Evolutionary conservation across 2,888 invertebrate genomes (phyloP), one percentile per base, ranked within the genome.

Genomic region (Drosophila infuscata): DNA sequence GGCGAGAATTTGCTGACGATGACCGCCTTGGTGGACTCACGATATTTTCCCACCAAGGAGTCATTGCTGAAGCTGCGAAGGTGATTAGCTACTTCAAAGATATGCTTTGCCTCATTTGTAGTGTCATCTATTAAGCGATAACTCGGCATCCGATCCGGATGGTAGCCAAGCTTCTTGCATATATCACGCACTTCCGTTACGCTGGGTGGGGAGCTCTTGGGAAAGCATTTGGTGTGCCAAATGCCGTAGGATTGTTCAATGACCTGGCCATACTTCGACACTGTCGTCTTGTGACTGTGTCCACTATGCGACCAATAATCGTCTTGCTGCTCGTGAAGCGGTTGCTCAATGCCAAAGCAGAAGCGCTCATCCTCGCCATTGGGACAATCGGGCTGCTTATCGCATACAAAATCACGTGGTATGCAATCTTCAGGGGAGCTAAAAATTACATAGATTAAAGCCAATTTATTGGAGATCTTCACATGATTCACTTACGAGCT

Each of bases 391-490:
- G 91, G 83, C 9, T 94, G 92, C n/a, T 95, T 96, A 89, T 97
- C 97, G 89, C 97, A 97, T 0, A 97, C 95, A 93, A 96, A 95
- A 77, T 97, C 97, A 32, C 94, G 93, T 0, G 97, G 94, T 52
- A 97, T 94, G 83, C 97, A 97, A 60, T 94, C 93, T 9, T 94
- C 93, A 30, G 94, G 82, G 12, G 90, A 88, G 25, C 93, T 93
- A 58, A 36, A 59, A 56, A 33, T 51, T 1, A 41, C 0, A 32
- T 2, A 6, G 9, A 38, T 57, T 51, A 38, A 9, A 41, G 9
- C 3, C 4, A 3, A 30, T 2, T 12, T 7, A 3, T 7, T 32
- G 1, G 5, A 9, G 2, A 0, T 12, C 4, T 46, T 25, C 12
- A 3, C 3, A 7, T n/a, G 2, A 20, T 38, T 3, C 30, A 88